Evolutionary conservation across 2,113 vertebrate species (phyloP).

Genomic region (Carlito syrichta): DNA sequence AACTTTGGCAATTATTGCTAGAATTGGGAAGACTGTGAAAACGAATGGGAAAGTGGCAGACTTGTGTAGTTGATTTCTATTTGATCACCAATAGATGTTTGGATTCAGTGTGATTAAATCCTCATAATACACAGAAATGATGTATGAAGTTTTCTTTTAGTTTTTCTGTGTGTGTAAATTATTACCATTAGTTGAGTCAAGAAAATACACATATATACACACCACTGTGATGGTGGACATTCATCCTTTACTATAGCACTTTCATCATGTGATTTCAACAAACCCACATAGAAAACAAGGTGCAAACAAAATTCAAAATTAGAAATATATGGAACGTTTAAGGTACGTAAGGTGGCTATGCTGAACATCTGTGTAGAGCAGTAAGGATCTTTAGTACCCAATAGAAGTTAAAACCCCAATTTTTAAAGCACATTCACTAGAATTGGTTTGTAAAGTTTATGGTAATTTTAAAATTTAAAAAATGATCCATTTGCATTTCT

Average conservation of each 20-base stretch:
- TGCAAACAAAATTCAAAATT: not conserved
- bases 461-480: conserved; percentile 1
- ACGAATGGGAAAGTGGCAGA: not conserved
- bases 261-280: not conserved
- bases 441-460: not conserved
- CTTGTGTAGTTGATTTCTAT: not conserved
- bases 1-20: not conserved
- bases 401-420: not conserved
- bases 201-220: not conserved
- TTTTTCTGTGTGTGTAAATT: not conserved
- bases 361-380: not conserved
- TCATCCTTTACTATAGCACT: too few relatives aligned
- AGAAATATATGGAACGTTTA: not conserved
- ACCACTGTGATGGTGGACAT: too few relatives aligned
- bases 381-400: not conserved
- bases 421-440: not conserved
- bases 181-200: not conserved
- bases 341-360: not conserved
- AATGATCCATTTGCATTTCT: not conserved
- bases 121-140: not conserved
- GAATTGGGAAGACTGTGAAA: not conserved
- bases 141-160: not conserved
- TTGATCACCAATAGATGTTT: not conserved
- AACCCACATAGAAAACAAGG: not conserved
- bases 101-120: not conserved